Percentiles rank a stretch among this genome's conserved stretches.
phyloP scores from a whole-genome alignment of 2,888 invertebrate genomes.

The Chloromyia formosa region DNA sequence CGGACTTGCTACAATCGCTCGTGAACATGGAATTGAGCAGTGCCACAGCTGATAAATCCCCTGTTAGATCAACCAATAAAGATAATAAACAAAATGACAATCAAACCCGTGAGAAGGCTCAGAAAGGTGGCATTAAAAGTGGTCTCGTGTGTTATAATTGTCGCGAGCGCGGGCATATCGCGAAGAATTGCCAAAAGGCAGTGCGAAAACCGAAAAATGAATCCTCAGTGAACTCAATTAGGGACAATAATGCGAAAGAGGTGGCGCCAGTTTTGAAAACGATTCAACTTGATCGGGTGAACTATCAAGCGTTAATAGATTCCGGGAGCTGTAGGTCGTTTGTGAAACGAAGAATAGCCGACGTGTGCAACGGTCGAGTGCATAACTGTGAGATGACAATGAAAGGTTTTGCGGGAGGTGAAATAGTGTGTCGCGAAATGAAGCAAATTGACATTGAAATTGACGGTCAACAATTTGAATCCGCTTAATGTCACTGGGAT shows the following conservation, averaged over 20 bases:
- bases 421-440: not conserved
- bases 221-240: not conserved
- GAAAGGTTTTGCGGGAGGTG: constrained; percentile 4
- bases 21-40: not conserved
- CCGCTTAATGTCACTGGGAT: too few species aligned
- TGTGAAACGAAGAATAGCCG: too few species aligned
- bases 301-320: constrained; percentile 42
- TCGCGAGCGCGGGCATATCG: not conserved
- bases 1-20: not conserved
- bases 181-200: too few species aligned
- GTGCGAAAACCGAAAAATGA: not conserved
- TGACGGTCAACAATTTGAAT: not conserved
- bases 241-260: not conserved
- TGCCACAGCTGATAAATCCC: too few species aligned
- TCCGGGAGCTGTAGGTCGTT: constrained; percentile 46
- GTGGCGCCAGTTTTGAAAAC: not conserved
- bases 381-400: not conserved
- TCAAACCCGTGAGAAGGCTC: not conserved
- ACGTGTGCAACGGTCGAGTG: too few species aligned
- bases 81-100: too few species aligned
- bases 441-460: not conserved
- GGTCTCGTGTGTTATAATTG: not conserved
- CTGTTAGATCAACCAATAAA: too few species aligned
- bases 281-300: constrained; percentile 12
- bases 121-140: not conserved